Percentiles rank a stretch among this genome's conserved stretches.
Conservation (phyloP, 2,888 invertebrate genomes). For the Sisyra nigra region DNA sequence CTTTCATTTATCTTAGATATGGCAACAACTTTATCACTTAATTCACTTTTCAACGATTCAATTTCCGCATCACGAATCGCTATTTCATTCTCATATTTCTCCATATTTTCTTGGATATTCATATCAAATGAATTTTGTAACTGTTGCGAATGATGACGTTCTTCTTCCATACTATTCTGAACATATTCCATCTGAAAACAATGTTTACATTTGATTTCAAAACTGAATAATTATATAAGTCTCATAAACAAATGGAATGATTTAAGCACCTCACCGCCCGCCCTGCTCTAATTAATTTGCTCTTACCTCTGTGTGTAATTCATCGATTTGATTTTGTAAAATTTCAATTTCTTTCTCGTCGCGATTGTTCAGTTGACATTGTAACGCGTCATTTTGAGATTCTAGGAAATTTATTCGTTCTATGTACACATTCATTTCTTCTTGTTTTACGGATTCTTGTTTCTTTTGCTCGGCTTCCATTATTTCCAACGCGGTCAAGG, state of each 20-base stretch:
- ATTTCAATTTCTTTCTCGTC: slow-evolving; percentile 14
- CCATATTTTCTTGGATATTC: background rate
- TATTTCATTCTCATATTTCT: slow-evolving; percentile 1
- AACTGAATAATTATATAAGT: too few relatives aligned
- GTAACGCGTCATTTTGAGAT: slow-evolving; percentile 13
- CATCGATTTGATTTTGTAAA: slow-evolving; percentile 6
- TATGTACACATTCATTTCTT: slow-evolving; percentile 14
- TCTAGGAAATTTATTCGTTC: slow-evolving; percentile 5
- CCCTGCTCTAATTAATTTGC: background rate
- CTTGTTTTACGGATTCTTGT: slow-evolving; percentile 13
- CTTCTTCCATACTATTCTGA: background rate
- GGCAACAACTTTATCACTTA: background rate
- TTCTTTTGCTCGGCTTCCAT: slow-evolving; percentile 41
- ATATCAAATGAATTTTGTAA: background rate
- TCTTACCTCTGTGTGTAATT: background rate
- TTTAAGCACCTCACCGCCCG: too few relatives aligned
- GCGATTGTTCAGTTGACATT: slow-evolving; percentile 13
- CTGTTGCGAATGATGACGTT: background rate
- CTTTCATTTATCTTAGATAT: background rate
- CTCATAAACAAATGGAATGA: too few relatives aligned
- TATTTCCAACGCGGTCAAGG: slow-evolving; percentile 65
- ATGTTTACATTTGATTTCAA: too few relatives aligned
- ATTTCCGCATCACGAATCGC: background rate
- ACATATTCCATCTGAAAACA: too few relatives aligned
- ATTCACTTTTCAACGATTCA: background rate